Conservation (phyloP, 1,140 invertebrate species). For the Brachionus sp. region DNA sequence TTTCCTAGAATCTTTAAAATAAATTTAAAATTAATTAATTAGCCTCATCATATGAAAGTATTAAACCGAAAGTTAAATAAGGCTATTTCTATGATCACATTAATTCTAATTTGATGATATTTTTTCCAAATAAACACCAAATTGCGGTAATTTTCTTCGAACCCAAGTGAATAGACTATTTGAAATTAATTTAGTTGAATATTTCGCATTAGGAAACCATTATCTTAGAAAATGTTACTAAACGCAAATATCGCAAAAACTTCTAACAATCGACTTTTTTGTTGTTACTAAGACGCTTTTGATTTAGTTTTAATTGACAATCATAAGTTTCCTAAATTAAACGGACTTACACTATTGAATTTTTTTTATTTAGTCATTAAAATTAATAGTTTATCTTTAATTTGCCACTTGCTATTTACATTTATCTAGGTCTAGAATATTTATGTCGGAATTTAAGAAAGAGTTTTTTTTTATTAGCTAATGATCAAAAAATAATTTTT, state of each 20-base stretch:
- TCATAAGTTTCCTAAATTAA: not conserved
- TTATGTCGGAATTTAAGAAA: not conserved
- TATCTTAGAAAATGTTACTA: not conserved
- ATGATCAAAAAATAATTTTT: not conserved
- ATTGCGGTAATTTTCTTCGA: not conserved
- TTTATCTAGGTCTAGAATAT: not conserved
- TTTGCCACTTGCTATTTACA: constrained; percentile 13
- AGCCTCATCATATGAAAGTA: not conserved
- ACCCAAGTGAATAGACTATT: not conserved
- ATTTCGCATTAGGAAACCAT: constrained; percentile 11
- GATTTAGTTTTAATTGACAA: not conserved
- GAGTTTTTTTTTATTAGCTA: not conserved
- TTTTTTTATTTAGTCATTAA: constrained; percentile 35
- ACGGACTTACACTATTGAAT: not conserved
- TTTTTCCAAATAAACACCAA: not conserved
- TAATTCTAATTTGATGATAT: not conserved
- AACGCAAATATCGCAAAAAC: not conserved
- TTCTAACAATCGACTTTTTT: not conserved
- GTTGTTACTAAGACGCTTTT: not conserved
- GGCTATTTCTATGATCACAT: not conserved
- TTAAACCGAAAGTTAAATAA: not conserved
- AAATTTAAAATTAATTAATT: constrained; percentile 37
- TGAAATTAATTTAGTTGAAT: not conserved
- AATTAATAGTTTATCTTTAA: constrained; percentile 40
- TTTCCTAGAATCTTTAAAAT: constrained; percentile 1